Evolutionary conservation across 2,888 invertebrate genomes (phyloP), one percentile per base, ranked within the genome.

Genomic region (Drosophila atroscutellata): DNA sequence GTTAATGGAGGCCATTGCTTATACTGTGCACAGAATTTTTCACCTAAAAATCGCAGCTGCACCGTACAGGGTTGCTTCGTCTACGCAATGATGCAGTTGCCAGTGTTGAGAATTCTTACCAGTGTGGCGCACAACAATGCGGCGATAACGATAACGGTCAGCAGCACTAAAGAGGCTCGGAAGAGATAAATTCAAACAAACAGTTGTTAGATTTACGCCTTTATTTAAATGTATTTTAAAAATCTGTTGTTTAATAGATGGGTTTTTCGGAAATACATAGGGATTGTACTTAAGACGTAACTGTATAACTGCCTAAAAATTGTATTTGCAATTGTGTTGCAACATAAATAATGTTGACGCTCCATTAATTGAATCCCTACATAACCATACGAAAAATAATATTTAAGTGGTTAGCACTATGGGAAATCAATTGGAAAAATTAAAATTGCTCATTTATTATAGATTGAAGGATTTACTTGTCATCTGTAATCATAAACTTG

Each of bases 1-100:
- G 87, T 92, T 92, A 79, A 88, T 65, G 69, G 87, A 90, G 77
- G 93, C 92, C 93, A 93, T 93, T 70, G 82, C 80, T 74, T 67
- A 56, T 70, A 69, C 34, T 54, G 58, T 80, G 67, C 71, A 47
- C 60, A 65, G 63, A 72, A 70, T 72, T 80, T 84, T 78, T 71
- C 72, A 81, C 68, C 81, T 80, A 76, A 62, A 73, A 68, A 45
- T 61, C 52, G 71, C 83, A 87, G 83, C 86, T 80, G 77, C 32
- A 26, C 36, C 59, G 28, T 32, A 56, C 86, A 84, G 88, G 59
- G 83, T 50, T 68, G 67, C 59, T 68, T 57, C 18, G 15, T 32
- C 20, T 54, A 9, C 26, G 18, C 30, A 58, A 34, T 37, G 5
- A 5, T 30, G 81, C 70, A 45, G 75, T 32, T 85, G 63, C n/a